These are phyloP conservation scores for Patella ulyssiponensis DNA, from an alignment of 2,888 invertebrate genomes.

Conservation along the genomic window DNA sequence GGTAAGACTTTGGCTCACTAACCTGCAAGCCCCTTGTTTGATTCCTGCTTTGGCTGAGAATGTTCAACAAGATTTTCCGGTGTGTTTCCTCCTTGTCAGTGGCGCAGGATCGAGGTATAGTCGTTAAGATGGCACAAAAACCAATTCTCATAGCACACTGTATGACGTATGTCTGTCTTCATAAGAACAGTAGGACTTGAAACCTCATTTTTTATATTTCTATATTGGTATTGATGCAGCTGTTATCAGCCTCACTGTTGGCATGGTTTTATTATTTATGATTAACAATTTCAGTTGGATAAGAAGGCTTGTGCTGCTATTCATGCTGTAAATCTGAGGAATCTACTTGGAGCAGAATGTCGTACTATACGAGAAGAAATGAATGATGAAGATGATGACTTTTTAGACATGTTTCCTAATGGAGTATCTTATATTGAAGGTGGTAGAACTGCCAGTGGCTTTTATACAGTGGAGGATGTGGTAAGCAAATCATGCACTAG, in stretches of 20 bases:
- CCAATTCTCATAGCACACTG: no score
- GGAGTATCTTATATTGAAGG: constrained; percentile 96
- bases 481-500: constrained; percentile 39
- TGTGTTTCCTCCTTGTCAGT: no score
- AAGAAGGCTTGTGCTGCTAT: constrained; percentile 97
- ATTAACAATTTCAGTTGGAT: constrained; percentile 78
- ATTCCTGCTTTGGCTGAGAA: no score
- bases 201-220: no score
- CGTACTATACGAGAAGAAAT: constrained; percentile 97
- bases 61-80: no score
- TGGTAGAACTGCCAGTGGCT: constrained; percentile 96
- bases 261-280: background rate
- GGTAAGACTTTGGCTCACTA: no score
- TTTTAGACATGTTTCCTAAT: constrained; percentile 90
- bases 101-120: no score
- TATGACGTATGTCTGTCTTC: no score
- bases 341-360: constrained; percentile 93
- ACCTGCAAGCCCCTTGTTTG: no score
- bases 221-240: no score
- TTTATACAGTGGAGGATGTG: constrained; percentile 93
- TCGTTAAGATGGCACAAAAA: no score
- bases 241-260: background rate
- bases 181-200: no score
- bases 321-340: constrained; percentile 97
- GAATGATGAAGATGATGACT: constrained; percentile 95